Conservation (phyloP, 92 coral and sea anemone species). For the Bergia puertoricense region DNA sequence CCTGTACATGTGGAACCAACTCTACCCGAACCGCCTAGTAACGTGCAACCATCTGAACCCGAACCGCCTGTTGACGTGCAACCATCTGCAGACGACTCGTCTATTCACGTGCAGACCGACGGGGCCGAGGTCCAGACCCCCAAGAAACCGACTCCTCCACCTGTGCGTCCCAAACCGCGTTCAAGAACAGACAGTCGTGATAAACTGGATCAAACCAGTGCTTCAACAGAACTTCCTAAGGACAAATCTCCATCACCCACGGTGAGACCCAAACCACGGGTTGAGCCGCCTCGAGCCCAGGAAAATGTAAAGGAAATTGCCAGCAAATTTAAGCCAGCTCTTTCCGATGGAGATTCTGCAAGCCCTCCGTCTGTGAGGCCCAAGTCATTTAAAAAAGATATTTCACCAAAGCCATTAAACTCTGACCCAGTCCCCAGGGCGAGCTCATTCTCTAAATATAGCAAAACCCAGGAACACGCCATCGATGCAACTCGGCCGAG, state of each 20-base stretch:
- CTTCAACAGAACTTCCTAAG: neutral
- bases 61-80: conserved; percentile 39
- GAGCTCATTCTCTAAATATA: conserved; percentile 1
- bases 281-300: neutral
- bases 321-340: neutral
- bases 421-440: conserved; percentile 32
- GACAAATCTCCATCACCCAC: conserved; percentile 18
- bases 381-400: conserved; percentile 71
- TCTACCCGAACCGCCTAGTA: neutral
- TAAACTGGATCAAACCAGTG: conserved; percentile 19
- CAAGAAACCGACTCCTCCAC: conserved; percentile 31
- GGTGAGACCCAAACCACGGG: conserved; percentile 30
- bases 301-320: conserved; percentile 16
- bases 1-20: neutral
- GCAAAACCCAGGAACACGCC: neutral
- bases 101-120: conserved; percentile 7
- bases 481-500: conserved; percentile 2
- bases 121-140: conserved; percentile 1
- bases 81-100: conserved; percentile 14
- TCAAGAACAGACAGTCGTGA: conserved; percentile 40
- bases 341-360: neutral
- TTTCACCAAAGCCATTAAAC: conserved; percentile 73
- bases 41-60: neutral
- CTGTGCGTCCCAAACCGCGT: conserved; percentile 41
- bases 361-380: conserved; percentile 89